phyloP scores from a whole-genome alignment of 1,140 invertebrate genomes.

The Pemphigus obesinymphae region DNA sequence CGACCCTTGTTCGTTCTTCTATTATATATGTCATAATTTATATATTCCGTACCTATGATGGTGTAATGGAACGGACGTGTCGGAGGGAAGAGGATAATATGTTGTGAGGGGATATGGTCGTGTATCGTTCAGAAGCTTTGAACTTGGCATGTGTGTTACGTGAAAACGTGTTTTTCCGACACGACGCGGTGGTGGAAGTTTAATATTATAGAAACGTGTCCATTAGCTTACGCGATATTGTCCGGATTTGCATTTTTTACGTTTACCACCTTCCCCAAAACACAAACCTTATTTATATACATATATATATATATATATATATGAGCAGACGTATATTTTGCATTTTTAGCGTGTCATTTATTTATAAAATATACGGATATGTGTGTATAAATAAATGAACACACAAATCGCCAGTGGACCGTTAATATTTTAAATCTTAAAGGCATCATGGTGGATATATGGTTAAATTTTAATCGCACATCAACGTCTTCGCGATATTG shows the following conservation, averaged over 20 bases:
- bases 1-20: too few relatives aligned
- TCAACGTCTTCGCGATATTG: too few relatives aligned
- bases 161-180: neutral
- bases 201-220: slow-evolving; percentile 5
- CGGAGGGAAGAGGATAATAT: too few relatives aligned
- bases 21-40: too few relatives aligned
- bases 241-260: slow-evolving; percentile 22
- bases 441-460: too few relatives aligned
- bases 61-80: neutral
- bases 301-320: too few relatives aligned
- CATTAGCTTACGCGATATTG: neutral
- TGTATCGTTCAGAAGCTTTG: too few relatives aligned
- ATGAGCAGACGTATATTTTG: neutral
- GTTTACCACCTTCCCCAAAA: neutral
- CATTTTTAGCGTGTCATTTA: neutral
- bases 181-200: neutral
- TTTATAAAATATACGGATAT: neutral
- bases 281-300: neutral
- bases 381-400: neutral
- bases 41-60: neutral
- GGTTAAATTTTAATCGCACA: too few relatives aligned
- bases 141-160: neutral
- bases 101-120: too few relatives aligned
- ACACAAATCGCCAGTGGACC: too few relatives aligned
- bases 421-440: neutral